phyloP scores from a whole-genome alignment of 2,113 vertebrate species.

The Cheilinus undulatus region DNA sequence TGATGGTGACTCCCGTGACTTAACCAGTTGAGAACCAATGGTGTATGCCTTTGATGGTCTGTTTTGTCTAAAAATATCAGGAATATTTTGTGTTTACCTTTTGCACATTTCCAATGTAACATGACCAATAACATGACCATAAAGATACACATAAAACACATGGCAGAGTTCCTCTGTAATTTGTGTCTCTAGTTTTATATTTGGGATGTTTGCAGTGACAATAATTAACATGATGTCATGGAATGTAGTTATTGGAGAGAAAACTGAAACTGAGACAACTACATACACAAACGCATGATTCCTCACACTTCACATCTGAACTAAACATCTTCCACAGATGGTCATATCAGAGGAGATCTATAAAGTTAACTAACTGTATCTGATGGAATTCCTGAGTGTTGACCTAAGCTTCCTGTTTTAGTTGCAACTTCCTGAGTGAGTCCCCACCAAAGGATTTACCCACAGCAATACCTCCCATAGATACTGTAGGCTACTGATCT shows the following conservation, averaged over 20 bases:
- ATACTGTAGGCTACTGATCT: constrained; percentile 3
- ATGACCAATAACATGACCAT: too few species aligned
- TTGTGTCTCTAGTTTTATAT: not conserved
- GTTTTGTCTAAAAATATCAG: not conserved
- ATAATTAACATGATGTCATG: not conserved
- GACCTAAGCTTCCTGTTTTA: constrained; percentile 81
- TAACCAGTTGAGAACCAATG: too few species aligned
- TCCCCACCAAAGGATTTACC: constrained; percentile 46
- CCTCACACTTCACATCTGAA: not conserved
- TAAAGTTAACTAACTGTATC: constrained; percentile 53
- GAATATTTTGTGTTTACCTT: not conserved
- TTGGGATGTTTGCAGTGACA: not conserved
- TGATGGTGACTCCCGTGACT: too few species aligned
- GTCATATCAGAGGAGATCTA: constrained; percentile 34
- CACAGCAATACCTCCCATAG: constrained; percentile 1
- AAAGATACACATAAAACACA: too few species aligned
- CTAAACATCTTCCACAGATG: constrained; percentile 2
- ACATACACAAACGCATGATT: not conserved
- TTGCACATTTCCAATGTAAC: not conserved
- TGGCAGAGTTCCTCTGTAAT: not conserved
- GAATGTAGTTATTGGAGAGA: not conserved
- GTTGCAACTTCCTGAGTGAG: constrained; percentile 74
- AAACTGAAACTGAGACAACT: not conserved
- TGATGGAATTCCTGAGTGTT: constrained; percentile 76
- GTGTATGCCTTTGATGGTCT: not conserved